Conservation (phyloP, 2,797 vertebrate species). For the Euphonia xanthogaster region DNA sequence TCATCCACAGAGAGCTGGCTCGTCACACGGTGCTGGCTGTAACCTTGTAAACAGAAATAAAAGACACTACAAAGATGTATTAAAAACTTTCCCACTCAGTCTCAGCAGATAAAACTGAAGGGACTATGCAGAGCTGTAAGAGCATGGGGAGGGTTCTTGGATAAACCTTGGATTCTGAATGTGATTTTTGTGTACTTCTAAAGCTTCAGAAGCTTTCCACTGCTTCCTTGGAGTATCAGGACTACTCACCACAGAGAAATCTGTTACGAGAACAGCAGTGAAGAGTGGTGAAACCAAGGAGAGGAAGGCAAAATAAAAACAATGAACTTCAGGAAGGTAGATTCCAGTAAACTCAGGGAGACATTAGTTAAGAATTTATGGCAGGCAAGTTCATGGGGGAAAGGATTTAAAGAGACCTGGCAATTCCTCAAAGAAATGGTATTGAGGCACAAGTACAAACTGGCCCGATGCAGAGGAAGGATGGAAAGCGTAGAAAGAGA, state of each 20-base stretch:
- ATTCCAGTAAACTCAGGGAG: not conserved
- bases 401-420: constrained; percentile 31
- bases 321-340: not conserved
- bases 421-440: constrained; percentile 56
- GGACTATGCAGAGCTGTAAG: not conserved
- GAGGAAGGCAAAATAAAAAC: constrained; percentile 3
- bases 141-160: not conserved
- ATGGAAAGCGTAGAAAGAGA: constrained; percentile 45
- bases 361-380: constrained; percentile 33
- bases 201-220: not conserved
- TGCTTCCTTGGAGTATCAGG: not conserved
- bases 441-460: constrained; percentile 51
- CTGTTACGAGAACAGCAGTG: not conserved
- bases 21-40: constrained; percentile 9
- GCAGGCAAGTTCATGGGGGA: constrained; percentile 4
- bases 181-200: not conserved
- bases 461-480: constrained; percentile 45
- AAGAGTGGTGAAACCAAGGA: not conserved
- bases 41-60: constrained; percentile 39
- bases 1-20: constrained; percentile 19
- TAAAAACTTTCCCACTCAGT: not conserved
- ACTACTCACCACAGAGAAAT: not conserved
- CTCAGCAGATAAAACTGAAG: not conserved
- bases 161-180: not conserved
- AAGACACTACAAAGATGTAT: constrained; percentile 17